Evolutionary conservation across 2,888 invertebrate genomes (phyloP), one percentile per base, ranked within the genome.

Genomic region (Horisme vitalbata): DNA sequence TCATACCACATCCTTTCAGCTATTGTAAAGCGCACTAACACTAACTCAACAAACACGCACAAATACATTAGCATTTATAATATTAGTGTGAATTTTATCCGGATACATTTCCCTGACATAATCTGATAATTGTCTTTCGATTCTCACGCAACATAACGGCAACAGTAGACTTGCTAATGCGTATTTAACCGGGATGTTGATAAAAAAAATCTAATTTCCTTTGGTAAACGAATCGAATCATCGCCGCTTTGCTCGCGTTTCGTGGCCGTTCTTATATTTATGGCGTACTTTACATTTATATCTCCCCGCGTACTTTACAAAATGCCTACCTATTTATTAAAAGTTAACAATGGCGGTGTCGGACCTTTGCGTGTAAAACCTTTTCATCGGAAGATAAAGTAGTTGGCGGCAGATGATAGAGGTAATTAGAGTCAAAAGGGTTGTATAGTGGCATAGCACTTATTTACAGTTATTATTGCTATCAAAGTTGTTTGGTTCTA

Each of bases 151-250:
- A 55, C 37, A 38, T 38, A 37, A 27, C 41, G 36, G 44, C 20
- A 36, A 45, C 30, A 43, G 52, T 45, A 41, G 55, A 58, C 45
- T 49, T 45, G 61, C 57, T 65, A 68, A 73, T 66, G 68, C 66
- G 61, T 62, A 39, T 68, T 63, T 64, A 65, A 59, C 57, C 61
- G 50, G 57, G 55, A 52, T 53, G 54, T 56, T 73, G 75, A 75
- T 75, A 71, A 63, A 44, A n/a, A n/a, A 51, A 57, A 76, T 65
- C 68, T 65, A 72, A 76, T 76, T 77, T 75, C 77, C 74, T 70
- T 38, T 45, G 47, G 52, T 65, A 58, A 58, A 43, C 53, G 57
- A 61, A 63, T 68, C 59, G 48, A 57, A 55, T 58, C 44, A 43
- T 36, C 36, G 52, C 44, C 27, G 37, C 45, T 49, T 49, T 44